Conservation (phyloP, 2,113 vertebrate genomes). For the Turnix velox region DNA sequence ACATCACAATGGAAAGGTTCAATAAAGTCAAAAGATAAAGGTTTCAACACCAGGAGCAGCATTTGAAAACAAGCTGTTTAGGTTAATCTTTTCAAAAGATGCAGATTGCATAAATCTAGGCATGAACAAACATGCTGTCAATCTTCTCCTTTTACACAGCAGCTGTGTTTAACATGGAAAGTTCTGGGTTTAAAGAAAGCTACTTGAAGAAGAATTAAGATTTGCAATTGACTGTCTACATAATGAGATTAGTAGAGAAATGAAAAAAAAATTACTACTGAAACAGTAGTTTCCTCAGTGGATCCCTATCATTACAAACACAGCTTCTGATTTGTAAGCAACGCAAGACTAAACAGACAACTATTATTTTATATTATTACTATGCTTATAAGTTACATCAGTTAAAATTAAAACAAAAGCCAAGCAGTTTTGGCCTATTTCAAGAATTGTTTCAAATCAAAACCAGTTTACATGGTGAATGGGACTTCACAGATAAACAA, state of each 20-base stretch:
- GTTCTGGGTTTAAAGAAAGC: conserved; percentile 54
- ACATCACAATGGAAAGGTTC: conserved; percentile 53
- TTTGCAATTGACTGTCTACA: conserved; percentile 45
- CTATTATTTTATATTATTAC: conserved; percentile 75
- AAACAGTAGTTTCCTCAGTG: conserved; percentile 58
- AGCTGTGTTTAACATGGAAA: conserved; percentile 65
- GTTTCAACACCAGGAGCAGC: conserved; percentile 60
- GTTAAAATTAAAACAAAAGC: conserved; percentile 65
- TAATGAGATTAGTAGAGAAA: conserved; percentile 56
- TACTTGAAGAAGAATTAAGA: conserved; percentile 60
- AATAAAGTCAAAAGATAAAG: conserved; percentile 41
- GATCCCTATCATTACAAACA: conserved; percentile 63
- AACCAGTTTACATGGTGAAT: conserved; percentile 67
- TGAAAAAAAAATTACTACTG: conserved; percentile 18
- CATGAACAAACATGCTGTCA: conserved; percentile 62
- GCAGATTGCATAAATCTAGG: conserved; percentile 57
- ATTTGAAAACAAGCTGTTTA: conserved; percentile 67
- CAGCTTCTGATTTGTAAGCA: conserved; percentile 65
- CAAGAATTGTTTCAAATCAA: conserved; percentile 71
- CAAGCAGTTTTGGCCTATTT: conserved; percentile 72
- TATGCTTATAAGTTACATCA: conserved; percentile 76
- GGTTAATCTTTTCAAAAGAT: conserved; percentile 62
- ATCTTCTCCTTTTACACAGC: conserved; percentile 58
- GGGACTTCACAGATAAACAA: conserved; percentile 57
- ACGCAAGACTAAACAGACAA: conserved; percentile 74